These are phyloP conservation scores for Buceros bicornis DNA, from an alignment of 2,797 vertebrate species.

Conservation along the genomic window DNA sequence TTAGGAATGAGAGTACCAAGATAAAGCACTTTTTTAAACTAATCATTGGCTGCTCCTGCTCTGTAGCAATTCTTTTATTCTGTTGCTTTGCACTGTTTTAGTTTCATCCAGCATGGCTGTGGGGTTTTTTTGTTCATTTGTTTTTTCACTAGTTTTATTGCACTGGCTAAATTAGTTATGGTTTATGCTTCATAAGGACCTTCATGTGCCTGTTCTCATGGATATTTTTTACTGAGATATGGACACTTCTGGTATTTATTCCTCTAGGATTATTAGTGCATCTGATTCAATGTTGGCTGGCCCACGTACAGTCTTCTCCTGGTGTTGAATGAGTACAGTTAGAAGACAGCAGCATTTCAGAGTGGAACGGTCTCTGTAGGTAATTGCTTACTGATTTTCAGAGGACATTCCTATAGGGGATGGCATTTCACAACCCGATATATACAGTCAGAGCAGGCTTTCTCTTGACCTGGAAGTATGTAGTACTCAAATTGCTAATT, in stretches of 20 bases:
- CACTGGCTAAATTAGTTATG: neutral
- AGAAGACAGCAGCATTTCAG: neutral
- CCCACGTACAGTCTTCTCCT: neutral
- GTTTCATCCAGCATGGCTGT: neutral
- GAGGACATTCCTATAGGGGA: neutral
- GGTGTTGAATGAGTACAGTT: neutral
- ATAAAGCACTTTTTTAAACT: neutral
- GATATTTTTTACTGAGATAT: neutral
- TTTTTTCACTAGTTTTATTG: neutral
- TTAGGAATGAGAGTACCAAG: neutral
- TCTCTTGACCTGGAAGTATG: neutral
- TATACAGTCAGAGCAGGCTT: neutral
- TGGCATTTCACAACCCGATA: neutral
- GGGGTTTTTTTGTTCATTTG: neutral
- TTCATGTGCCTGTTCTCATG: neutral
- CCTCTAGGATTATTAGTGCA: neutral
- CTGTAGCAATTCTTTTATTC: neutral
- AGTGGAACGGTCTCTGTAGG: no score
- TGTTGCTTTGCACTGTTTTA: neutral
- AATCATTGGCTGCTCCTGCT: neutral
- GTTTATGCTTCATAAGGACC: neutral
- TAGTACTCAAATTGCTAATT: neutral
- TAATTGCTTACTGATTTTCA: neutral
- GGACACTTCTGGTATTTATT: neutral
- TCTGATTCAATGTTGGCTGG: no score